Conservation (phyloP, 2,113 vertebrate genomes). For the Carassius gibelio region DNA sequence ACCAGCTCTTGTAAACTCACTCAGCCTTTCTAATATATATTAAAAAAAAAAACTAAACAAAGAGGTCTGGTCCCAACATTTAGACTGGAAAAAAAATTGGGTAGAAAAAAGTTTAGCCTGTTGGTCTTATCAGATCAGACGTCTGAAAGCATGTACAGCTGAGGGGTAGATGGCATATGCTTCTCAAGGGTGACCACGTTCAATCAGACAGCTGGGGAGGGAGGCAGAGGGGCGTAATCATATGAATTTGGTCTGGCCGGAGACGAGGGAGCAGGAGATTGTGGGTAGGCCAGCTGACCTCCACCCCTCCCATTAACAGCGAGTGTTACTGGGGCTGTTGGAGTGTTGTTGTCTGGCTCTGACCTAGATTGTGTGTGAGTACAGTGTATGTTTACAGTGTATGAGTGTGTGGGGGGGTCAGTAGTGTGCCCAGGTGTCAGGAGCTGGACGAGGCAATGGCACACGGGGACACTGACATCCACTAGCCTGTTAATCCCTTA, state of each 20-base stretch:
- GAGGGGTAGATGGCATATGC: conserved; percentile 59
- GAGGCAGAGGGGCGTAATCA: conserved; percentile 14
- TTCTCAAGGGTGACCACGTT: conserved; percentile 51
- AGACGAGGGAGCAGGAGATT: conserved; percentile 11
- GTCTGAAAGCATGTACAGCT: conserved; percentile 59
- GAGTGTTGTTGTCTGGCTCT: conserved; percentile 49
- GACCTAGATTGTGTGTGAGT: conserved; percentile 51
- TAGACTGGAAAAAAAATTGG: background rate
- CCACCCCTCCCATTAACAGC: conserved; percentile 45
- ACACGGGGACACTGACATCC: conserved; percentile 71
- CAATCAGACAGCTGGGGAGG: conserved; percentile 40
- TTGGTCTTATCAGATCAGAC: conserved; percentile 55
- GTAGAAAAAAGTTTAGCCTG: conserved; percentile 41
- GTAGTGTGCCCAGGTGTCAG: conserved; percentile 65
- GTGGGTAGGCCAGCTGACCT: conserved; percentile 65
- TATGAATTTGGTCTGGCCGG: conserved; percentile 24
- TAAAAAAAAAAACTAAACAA: conserved; percentile 36
- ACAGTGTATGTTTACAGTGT: conserved; percentile 28
- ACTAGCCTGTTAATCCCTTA: conserved; percentile 76
- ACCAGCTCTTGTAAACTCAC: conserved; percentile 34
- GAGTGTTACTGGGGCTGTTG: conserved; percentile 42
- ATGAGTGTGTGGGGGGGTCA: conserved; percentile 24
- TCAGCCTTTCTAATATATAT: conserved; percentile 23
- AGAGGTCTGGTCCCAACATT: conserved; percentile 34
- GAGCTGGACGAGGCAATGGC: conserved; percentile 61